phyloP scores from a whole-genome alignment of 1,140 invertebrate species.

The Conopomorpha cramerella region DNA sequence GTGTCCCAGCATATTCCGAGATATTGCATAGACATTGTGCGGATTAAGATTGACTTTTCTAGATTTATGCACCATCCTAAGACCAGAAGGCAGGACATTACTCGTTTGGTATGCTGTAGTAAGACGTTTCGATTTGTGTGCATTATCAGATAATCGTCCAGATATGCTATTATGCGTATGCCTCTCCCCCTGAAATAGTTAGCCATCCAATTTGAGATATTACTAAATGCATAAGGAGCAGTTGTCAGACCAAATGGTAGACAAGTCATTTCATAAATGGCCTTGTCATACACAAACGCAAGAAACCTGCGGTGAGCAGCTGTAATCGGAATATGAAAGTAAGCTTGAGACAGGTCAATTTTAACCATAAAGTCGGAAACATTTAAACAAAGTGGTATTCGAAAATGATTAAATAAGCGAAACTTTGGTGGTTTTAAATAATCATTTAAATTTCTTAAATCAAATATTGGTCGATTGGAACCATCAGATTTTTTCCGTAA shows the following conservation, averaged over 20 bases:
- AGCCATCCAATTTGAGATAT: conserved; percentile 17
- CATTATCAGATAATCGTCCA: conserved; percentile 13
- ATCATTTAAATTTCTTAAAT: conserved; percentile 12
- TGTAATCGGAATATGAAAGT: conserved; percentile 12
- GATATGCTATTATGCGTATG: conserved; percentile 12
- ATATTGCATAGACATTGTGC: conserved; percentile 2
- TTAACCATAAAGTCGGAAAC: conserved; percentile 6
- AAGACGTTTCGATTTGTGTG: conserved; percentile 5
- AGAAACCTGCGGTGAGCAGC: conserved; percentile 11
- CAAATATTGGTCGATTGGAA: conserved; percentile 11
- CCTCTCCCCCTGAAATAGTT: conserved; percentile 4
- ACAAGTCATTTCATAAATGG: conserved; percentile 13
- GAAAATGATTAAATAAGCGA: conserved; percentile 8
- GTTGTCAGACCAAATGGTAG: conserved; percentile 17
- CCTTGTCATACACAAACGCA: conserved; percentile 3
- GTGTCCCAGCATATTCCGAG: conserved; percentile 8
- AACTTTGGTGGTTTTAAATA: conserved; percentile 10
- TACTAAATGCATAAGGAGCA: conserved; percentile 14
- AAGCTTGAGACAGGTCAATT: conserved; percentile 9
- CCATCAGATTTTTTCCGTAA: conserved; percentile 12
- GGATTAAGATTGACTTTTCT: conserved; percentile 1
- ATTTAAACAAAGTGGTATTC: conserved; percentile 6
- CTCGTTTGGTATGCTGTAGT: background rate
- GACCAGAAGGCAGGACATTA: background rate
- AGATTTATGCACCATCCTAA: conserved; percentile 11